A percentile compares a stretch with the other conserved stretches of the same genome.
Evolutionary conservation across 2,797 vertebrate genomes (phyloP).

Genomic region (Megalops cyprinoides): DNA sequence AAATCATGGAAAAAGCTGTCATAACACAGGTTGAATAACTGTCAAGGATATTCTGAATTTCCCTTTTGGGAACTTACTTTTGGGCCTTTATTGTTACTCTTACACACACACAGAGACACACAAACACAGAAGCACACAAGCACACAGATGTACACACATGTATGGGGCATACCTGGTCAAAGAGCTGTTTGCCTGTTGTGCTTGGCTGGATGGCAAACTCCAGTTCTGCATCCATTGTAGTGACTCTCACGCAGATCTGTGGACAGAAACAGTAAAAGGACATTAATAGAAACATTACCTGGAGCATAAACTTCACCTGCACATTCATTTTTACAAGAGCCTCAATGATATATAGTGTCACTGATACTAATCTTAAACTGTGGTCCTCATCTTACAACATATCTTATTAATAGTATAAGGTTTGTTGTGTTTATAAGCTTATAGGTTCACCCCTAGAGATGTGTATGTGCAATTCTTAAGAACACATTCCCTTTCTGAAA

Average conservation of each 20-base stretch:
- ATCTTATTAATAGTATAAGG: too few relatives aligned
- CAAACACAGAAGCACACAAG: background rate
- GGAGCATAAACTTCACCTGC: background rate
- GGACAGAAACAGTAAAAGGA: slow-evolving; percentile 54
- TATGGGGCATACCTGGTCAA: slow-evolving; percentile 84
- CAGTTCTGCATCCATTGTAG: slow-evolving; percentile 98
- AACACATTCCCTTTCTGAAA: too few relatives aligned
- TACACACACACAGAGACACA: background rate
- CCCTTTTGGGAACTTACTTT: too few relatives aligned
- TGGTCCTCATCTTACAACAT: too few relatives aligned
- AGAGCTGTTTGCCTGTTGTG: slow-evolving; percentile 96
- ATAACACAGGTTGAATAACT: background rate
- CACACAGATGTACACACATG: too few relatives aligned
- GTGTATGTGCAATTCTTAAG: too few relatives aligned
- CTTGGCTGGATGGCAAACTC: slow-evolving; percentile 98
- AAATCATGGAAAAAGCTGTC: background rate
- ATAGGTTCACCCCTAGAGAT: too few relatives aligned
- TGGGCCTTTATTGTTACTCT: too few relatives aligned
- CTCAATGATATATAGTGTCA: too few relatives aligned
- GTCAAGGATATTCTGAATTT: background rate
- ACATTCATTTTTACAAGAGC: too few relatives aligned
- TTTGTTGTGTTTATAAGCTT: too few relatives aligned
- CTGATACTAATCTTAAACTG: too few relatives aligned
- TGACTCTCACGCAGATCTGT: slow-evolving; percentile 94
- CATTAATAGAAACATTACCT: slow-evolving; percentile 4